Base-by-base conservation (phyloP, 2,113 vertebrate genomes). In the Circaetus cinerascens region DNA sequence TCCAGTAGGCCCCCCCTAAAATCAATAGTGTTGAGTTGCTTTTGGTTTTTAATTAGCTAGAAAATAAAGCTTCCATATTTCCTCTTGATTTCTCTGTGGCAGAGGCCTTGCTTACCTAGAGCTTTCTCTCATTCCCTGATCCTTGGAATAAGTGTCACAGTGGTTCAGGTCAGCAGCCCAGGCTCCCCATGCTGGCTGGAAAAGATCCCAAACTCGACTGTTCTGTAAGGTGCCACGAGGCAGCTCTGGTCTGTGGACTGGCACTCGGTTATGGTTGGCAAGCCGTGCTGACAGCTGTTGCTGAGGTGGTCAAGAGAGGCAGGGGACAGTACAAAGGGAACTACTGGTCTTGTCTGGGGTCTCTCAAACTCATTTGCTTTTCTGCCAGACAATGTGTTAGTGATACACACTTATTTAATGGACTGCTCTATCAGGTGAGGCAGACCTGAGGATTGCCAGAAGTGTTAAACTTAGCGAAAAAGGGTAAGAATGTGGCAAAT, bases 221-320 rank as follows among this genome's bases (percentile, higher is more conserved):
- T 13, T 34, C 21, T 1, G 1, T 13, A 6, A n/a, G n/a, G 30
- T 10, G 29, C 32, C 4, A 1, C 1, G 16, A 72, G 41, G 53
- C 63, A 80, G 48, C 66, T 48, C 57, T 40, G 1, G 1, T 29
- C 32, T 16, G 23, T 10, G 26, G 64, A 14, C 36, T 1, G 0
- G 55, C 4, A 1, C 9, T 26, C 3, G 3, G 66, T 19, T 20
- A 7, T 1, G 12, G 48, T 0, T 17, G 38, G 26, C 55, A 48
- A 51, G 11, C 18, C 8, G 6, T 1, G 13, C 40, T 21, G 55
- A 32, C 43, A 69, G 27, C 66, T 41, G 2, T 46, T 51, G 59
- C 60, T 15, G 29, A 36, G 20, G 19, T 15, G 30, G 2, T 7
- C 46, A 26, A 13, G 60, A 77, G 27, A n/a, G 45, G 40, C 56